A percentile compares a stretch with the other conserved stretches of the same genome.
These are phyloP conservation scores for Apoda limacodes DNA, from an alignment of 2,888 invertebrate genomes.

Conservation along the genomic window DNA sequence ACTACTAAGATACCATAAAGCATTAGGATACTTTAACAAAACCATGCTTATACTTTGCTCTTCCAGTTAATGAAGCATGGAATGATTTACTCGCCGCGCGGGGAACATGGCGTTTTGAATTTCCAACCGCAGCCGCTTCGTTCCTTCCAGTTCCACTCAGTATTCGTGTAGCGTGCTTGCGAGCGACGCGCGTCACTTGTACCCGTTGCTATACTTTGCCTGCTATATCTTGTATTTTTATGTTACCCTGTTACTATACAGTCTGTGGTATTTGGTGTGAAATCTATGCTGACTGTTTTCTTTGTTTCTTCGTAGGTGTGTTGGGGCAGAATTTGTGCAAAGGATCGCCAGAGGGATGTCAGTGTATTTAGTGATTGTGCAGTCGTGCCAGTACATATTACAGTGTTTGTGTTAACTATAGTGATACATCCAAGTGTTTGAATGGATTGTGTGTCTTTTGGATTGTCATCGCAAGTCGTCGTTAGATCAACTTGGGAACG, in stretches of 20 bases:
- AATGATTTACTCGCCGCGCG: constrained; percentile 43
- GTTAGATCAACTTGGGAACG: constrained; percentile 62
- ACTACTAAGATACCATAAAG: too few species aligned
- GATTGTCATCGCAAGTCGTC: constrained; percentile 64
- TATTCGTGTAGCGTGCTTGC: constrained; percentile 45
- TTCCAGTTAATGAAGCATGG: constrained; percentile 52
- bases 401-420: constrained; percentile 60
- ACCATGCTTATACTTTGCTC: constrained; percentile 53
- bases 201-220: too few species aligned
- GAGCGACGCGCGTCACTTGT: constrained; percentile 30
- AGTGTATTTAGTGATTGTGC: constrained; percentile 64
- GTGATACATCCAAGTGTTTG: constrained; percentile 53
- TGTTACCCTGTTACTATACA: too few species aligned
- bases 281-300: constrained; percentile 40
- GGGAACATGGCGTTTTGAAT: constrained; percentile 38
- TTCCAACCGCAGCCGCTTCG: too few species aligned
- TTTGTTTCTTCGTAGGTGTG: constrained; percentile 58
- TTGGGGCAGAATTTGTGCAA: constrained; percentile 27
- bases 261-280: too few species aligned
- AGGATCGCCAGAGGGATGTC: constrained; percentile 46
- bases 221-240: constrained; percentile 12
- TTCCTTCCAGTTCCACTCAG: constrained; percentile 34
- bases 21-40: too few species aligned
- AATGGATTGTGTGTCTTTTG: constrained; percentile 63
- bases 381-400: constrained; percentile 48